These are phyloP conservation scores for Neocrepidodera transversa DNA, from an alignment of 2,888 invertebrate species.

Conservation along the genomic window DNA sequence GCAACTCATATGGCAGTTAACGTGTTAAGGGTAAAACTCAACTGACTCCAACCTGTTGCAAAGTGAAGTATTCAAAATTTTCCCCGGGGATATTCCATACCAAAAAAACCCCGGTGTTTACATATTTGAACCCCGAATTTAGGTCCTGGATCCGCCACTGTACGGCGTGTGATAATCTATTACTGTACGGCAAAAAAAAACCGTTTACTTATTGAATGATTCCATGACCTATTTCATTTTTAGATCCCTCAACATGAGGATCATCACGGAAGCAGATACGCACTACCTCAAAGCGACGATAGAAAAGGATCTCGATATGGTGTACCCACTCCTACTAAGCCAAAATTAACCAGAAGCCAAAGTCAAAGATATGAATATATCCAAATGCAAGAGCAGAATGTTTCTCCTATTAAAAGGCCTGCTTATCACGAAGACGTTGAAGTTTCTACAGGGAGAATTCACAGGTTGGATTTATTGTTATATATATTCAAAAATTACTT, in stretches of 20 bases:
- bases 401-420: slow-evolving; percentile 61
- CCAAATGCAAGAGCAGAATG: slow-evolving; percentile 58
- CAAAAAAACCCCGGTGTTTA: too few relatives aligned
- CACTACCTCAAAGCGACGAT: slow-evolving; percentile 60
- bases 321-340: slow-evolving; percentile 51
- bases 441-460: slow-evolving; percentile 64
- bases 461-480: slow-evolving; percentile 44
- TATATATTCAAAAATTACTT: neutral
- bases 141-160: too few relatives aligned
- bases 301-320: slow-evolving; percentile 52
- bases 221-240: too few relatives aligned
- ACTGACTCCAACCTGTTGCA: too few relatives aligned
- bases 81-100: too few relatives aligned
- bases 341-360: slow-evolving; percentile 27
- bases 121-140: too few relatives aligned
- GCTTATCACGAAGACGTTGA: slow-evolving; percentile 59
- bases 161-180: too few relatives aligned
- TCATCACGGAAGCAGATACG: slow-evolving; percentile 62
- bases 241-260: slow-evolving; percentile 50
- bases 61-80: too few relatives aligned
- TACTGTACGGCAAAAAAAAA: too few relatives aligned
- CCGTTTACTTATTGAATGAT: too few relatives aligned
- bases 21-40: too few relatives aligned
- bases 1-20: too few relatives aligned
- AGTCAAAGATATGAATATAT: slow-evolving; percentile 65